phyloP scores from a whole-genome alignment of 2,888 invertebrate genomes.

The Acleris laterana region DNA sequence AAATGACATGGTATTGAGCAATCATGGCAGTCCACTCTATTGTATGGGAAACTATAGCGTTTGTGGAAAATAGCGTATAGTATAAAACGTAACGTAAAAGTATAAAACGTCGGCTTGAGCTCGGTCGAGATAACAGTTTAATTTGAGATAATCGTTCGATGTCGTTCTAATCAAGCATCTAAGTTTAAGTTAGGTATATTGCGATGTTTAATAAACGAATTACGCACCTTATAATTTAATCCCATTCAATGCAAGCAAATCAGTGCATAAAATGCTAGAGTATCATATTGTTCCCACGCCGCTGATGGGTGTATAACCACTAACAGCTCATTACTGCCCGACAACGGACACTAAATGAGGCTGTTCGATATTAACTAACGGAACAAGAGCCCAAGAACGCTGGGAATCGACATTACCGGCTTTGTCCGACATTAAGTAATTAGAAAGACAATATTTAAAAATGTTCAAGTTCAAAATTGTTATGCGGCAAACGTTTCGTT shows the following conservation, averaged over 20 bases:
- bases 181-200: too few relatives aligned
- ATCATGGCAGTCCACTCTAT: conserved; percentile 31
- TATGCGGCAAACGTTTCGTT: conserved; percentile 14
- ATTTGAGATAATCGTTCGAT: too few relatives aligned
- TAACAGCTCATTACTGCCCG: conserved; percentile 35
- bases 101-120: background rate
- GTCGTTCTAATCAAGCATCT: too few relatives aligned
- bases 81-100: too few relatives aligned
- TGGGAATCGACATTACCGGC: conserved; percentile 17
- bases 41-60: conserved; percentile 16
- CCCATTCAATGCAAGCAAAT: conserved; percentile 10
- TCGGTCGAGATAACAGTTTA: too few relatives aligned
- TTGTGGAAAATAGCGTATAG: background rate
- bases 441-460: background rate
- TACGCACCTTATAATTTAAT: background rate
- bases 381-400: conserved; percentile 25
- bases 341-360: conserved; percentile 35
- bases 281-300: conserved; percentile 31
- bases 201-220: too few relatives aligned
- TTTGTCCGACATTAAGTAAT: background rate
- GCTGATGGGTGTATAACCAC: conserved; percentile 24
- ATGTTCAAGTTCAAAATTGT: conserved; percentile 12
- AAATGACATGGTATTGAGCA: conserved; percentile 39
- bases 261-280: conserved; percentile 28
- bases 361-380: conserved; percentile 34